Evolutionary conservation across 1,140 invertebrate species (phyloP).

Genomic region (Stratiolaelaps scimitus): DNA sequence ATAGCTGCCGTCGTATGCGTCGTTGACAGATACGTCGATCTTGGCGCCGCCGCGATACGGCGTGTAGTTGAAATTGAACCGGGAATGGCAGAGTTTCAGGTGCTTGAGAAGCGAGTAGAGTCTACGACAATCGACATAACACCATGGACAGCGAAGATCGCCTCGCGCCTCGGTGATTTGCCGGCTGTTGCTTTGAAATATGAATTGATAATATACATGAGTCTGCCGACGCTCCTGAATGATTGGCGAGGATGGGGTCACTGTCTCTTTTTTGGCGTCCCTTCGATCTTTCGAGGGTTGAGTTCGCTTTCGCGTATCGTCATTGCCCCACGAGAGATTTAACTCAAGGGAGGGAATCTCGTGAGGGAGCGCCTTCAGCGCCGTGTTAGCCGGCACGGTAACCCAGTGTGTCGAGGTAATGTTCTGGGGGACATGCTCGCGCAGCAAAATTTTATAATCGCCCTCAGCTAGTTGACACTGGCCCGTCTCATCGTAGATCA

Average conservation of each 20-base stretch:
- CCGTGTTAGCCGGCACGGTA: not conserved
- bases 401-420: slow-evolving; percentile 22
- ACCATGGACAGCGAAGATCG: slow-evolving; percentile 88
- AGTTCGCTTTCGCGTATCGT: slow-evolving; percentile 11
- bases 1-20: slow-evolving; percentile 86
- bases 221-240: slow-evolving; percentile 16
- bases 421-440: slow-evolving; percentile 44
- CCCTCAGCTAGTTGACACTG: slow-evolving; percentile 70
- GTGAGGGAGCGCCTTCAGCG: not conserved
- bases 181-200: slow-evolving; percentile 83
- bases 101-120: slow-evolving; percentile 83
- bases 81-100: slow-evolving; percentile 76
- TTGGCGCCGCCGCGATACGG: slow-evolving; percentile 66
- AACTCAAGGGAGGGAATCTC: slow-evolving; percentile 15
- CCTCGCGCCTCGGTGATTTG: slow-evolving; percentile 87
- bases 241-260: not conserved
- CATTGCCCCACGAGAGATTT: slow-evolving; percentile 26
- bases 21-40: slow-evolving; percentile 89
- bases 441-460: slow-evolving; percentile 71
- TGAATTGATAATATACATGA: slow-evolving; percentile 86
- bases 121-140: slow-evolving; percentile 70
- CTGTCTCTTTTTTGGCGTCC: slow-evolving; percentile 25
- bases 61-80: slow-evolving; percentile 85
- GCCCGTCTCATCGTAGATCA: slow-evolving; percentile 78
- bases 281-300: not conserved